Percentiles rank a stretch among this genome's conserved stretches.
phyloP scores from a whole-genome alignment of 2,888 invertebrate species.

The Diaperis boleti region DNA sequence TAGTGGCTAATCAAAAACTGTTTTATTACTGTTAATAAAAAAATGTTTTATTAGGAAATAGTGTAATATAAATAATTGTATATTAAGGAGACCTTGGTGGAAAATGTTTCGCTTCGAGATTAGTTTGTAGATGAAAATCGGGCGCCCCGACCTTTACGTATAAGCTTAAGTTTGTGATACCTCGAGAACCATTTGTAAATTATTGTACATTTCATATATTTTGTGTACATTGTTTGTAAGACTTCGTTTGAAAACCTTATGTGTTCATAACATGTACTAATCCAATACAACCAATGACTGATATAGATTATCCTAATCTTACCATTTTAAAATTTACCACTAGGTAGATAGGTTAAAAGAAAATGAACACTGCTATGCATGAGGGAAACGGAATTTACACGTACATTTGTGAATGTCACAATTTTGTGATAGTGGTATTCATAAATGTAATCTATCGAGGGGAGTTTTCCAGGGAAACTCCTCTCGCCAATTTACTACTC shows the following conservation, averaged over 20 bases:
- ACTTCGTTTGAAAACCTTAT: conserved; percentile 42
- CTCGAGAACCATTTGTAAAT: conserved; percentile 31
- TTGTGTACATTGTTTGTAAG: conserved; percentile 26
- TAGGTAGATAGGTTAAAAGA: conserved; percentile 40
- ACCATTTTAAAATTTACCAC: conserved; percentile 16
- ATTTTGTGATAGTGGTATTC: conserved; percentile 19
- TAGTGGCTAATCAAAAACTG: conserved; percentile 16
- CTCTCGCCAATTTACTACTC: too few relatives aligned
- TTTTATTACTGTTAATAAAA: neutral
- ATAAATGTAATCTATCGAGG: conserved; percentile 26
- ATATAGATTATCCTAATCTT: conserved; percentile 37
- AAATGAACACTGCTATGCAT: conserved; percentile 57
- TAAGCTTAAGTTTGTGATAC: conserved; percentile 39
- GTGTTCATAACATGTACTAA: conserved; percentile 46
- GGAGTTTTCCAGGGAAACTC: too few relatives aligned
- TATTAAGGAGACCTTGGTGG: conserved; percentile 35
- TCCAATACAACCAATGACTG: conserved; percentile 41
- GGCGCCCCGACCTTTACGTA: conserved; percentile 21
- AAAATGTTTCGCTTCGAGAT: conserved; percentile 43
- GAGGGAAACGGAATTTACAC: conserved; percentile 56
- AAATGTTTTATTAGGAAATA: conserved; percentile 14
- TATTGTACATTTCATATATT: conserved; percentile 33
- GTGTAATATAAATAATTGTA: conserved; percentile 5
- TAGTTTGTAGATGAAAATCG: conserved; percentile 35
- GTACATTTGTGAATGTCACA: conserved; percentile 29